Conservation (phyloP, 2,113 vertebrate species). For the Colossoma macropomum region DNA sequence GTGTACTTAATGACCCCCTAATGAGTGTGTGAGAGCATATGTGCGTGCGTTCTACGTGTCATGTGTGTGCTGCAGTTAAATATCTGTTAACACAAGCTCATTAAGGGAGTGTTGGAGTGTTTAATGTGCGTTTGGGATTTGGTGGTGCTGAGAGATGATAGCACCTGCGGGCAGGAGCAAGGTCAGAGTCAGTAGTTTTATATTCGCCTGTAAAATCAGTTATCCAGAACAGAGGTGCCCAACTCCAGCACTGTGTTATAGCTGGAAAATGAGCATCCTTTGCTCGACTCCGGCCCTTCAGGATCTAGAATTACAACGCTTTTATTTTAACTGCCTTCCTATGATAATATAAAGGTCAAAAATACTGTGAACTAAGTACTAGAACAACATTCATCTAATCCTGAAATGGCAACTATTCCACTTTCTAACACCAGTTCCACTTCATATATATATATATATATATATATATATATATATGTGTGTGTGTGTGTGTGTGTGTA, state of each 20-base stretch:
- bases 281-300: too few species aligned
- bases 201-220: not conserved
- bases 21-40: not conserved
- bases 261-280: too few species aligned
- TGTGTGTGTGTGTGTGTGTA: too few species aligned
- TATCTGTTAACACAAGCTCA: conserved; percentile 38
- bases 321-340: not conserved
- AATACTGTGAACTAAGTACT: not conserved
- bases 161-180: conserved; percentile 9
- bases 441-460: too few species aligned
- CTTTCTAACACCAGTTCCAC: too few species aligned
- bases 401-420: not conserved
- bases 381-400: not conserved
- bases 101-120: conserved; percentile 25
- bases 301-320: too few species aligned
- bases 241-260: too few species aligned
- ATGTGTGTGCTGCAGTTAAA: not conserved
- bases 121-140: conserved; percentile 1
- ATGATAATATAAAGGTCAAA: not conserved
- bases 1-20: not conserved
- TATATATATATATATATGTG: too few species aligned
- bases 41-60: not conserved
- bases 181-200: conserved; percentile 18
- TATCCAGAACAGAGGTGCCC: not conserved
- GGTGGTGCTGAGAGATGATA: conserved; percentile 27